phyloP scores from a whole-genome alignment of 2,797 vertebrate species.

The Darevskia nairensis region DNA sequence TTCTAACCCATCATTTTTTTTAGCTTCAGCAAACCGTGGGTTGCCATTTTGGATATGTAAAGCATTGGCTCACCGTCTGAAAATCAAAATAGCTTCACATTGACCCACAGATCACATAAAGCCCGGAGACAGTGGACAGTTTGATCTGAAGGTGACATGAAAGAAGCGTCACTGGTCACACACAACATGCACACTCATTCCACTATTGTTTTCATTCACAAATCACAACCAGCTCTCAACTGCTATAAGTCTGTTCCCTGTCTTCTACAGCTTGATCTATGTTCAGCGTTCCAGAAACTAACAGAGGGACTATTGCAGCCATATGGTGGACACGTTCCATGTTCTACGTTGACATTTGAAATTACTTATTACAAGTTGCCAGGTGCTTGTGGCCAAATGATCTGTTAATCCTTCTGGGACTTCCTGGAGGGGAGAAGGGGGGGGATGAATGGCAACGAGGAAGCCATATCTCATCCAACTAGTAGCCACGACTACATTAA shows the following conservation, averaged over 20 bases:
- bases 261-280: neutral
- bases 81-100: too few relatives aligned
- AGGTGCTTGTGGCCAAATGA: slow-evolving; percentile 40
- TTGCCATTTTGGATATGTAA: too few relatives aligned
- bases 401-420: slow-evolving; percentile 50
- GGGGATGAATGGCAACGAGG: slow-evolving; percentile 18
- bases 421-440: slow-evolving; percentile 6
- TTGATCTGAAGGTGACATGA: neutral
- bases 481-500: neutral
- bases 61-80: too few relatives aligned
- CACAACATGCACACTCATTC: neutral
- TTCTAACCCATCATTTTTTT: too few relatives aligned
- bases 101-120: neutral
- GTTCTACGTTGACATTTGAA: neutral
- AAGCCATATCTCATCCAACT: slow-evolving; percentile 19
- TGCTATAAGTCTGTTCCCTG: neutral
- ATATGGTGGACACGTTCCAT: neutral
- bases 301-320: neutral
- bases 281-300: slow-evolving; percentile 18
- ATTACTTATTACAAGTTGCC: slow-evolving; percentile 31
- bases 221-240: neutral
- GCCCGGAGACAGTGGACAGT: too few relatives aligned
- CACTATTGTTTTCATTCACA: neutral
- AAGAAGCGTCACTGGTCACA: neutral
- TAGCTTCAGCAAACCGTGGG: too few relatives aligned